Base-by-base conservation (phyloP, 2,113 vertebrate genomes). In the Odontophorus gujanensis region DNA sequence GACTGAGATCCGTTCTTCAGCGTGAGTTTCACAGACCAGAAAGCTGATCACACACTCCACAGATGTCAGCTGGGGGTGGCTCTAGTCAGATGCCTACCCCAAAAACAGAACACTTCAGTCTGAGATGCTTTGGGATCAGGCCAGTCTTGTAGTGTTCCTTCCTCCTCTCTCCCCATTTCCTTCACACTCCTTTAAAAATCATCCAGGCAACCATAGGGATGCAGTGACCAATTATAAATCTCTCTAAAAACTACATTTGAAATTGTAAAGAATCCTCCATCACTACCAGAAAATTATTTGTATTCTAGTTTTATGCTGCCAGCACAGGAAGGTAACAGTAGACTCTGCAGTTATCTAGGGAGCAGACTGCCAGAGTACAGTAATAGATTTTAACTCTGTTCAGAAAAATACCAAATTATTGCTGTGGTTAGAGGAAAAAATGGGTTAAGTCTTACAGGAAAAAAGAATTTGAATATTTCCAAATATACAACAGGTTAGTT, bases 381-480 rank as follows among this genome's bases (percentile, higher is more conserved):
- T 73, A 90, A 93, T 9, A 81, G 87, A 96, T 75, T 93, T 94
- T 90, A 51, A 83, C 77, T 90, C 87, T 87, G 26, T 69, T 92
- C 82, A 90, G 89, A 93, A 92, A 75, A 93, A 58, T 62, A 95
- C 18, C 48, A 81, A 16, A 32, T 67, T 84, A 85, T 65, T 68
- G 20, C 25, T 73, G 80, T 68, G 13, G 48, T 87, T 85, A 91
- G 32, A 81, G 53, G 50, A 89, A 92, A 34, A 92, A 89, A 92
- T 25, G 11, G 26, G 17, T 57, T 69, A 69, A 69, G 19, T 11
- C n/a, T 86, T 61, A 74, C 3, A 87, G 5, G 34, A 17, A 76
- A 90, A 68, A 81, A 51, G 6, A 69, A 90, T 47, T 43, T 87
- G 14, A 48, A 90, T 92, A 86, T 68, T 93, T 95, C 66, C 38